These are phyloP conservation scores for Drosophila tropicalis DNA, from an alignment of 1,140 invertebrate genomes.

Conservation along the genomic window DNA sequence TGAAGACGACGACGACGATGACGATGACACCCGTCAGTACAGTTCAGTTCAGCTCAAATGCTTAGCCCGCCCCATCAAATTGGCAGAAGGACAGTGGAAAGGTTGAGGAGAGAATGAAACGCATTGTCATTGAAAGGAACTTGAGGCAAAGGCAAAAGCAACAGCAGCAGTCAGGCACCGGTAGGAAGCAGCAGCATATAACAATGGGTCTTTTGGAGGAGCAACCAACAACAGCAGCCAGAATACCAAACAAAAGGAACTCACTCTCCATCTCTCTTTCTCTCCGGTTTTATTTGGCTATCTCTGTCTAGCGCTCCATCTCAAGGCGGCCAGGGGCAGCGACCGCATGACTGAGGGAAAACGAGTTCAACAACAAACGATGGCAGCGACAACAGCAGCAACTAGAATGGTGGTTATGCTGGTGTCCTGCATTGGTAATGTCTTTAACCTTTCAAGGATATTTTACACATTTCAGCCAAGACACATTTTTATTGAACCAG, in stretches of 20 bases:
- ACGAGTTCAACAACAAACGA: constrained; percentile 63
- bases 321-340: constrained; percentile 71
- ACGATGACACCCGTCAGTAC: constrained; percentile 17
- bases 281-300: background rate
- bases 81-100: constrained; percentile 2
- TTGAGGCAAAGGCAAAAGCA: constrained; percentile 43
- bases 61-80: constrained; percentile 16
- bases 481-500: constrained; percentile 44
- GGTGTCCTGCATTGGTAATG: constrained; percentile 71
- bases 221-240: constrained; percentile 13
- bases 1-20: constrained; percentile 23
- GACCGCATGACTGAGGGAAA: constrained; percentile 67
- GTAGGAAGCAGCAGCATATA: constrained; percentile 41
- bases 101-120: constrained; percentile 36
- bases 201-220: constrained; percentile 36
- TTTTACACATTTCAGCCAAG: constrained; percentile 58
- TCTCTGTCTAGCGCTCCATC: constrained; percentile 2
- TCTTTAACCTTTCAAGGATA: constrained; percentile 82
- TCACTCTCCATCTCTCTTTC: background rate
- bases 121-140: constrained; percentile 80
- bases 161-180: constrained; percentile 33
- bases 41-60: constrained; percentile 10
- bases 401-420: constrained; percentile 7
- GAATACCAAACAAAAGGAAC: constrained; percentile 8
- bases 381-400: constrained; percentile 22